Conservation (phyloP, 2,888 invertebrate genomes). For the Catocala fraxini region DNA sequence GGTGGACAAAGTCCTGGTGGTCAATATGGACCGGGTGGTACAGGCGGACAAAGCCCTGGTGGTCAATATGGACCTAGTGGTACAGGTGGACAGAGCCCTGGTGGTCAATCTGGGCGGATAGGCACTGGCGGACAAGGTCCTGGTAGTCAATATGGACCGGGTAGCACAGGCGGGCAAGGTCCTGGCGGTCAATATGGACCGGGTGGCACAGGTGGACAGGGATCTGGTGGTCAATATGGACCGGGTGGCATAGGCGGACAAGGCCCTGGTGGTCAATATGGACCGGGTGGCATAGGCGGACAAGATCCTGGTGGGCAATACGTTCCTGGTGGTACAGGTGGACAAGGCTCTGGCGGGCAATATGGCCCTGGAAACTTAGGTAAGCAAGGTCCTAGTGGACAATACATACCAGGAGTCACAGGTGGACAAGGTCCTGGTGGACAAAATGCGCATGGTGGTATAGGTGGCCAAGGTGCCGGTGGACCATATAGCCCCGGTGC, state of each 20-base stretch:
- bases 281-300: conserved; percentile 21
- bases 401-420: conserved; percentile 21
- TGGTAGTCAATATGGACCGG: conserved; percentile 1
- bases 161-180: conserved; percentile 12
- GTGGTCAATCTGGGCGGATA: conserved; percentile 10
- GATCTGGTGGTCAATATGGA: conserved; percentile 22
- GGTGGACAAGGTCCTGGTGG: background rate
- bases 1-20: conserved; percentile 2
- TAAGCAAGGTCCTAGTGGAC: conserved; percentile 20
- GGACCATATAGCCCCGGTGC: conserved; percentile 6
- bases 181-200: conserved; percentile 17
- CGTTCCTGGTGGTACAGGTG: conserved; percentile 12
- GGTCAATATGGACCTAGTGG: conserved; percentile 17
- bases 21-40: conserved; percentile 20
- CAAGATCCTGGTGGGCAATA: conserved; percentile 33
- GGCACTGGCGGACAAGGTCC: background rate
- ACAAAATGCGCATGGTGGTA: conserved; percentile 17
- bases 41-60: conserved; percentile 11
- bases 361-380: conserved; percentile 20
- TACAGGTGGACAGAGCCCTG: conserved; percentile 6
- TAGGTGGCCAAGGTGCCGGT: conserved; percentile 20
- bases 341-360: conserved; percentile 18
- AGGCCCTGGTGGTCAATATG: conserved; percentile 19
- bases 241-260: conserved; percentile 2
- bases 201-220: conserved; percentile 9